Percentiles rank a stretch among this genome's conserved stretches.
These are phyloP conservation scores for Apoderus coryli DNA, from an alignment of 2,888 invertebrate genomes.

Conservation along the genomic window DNA sequence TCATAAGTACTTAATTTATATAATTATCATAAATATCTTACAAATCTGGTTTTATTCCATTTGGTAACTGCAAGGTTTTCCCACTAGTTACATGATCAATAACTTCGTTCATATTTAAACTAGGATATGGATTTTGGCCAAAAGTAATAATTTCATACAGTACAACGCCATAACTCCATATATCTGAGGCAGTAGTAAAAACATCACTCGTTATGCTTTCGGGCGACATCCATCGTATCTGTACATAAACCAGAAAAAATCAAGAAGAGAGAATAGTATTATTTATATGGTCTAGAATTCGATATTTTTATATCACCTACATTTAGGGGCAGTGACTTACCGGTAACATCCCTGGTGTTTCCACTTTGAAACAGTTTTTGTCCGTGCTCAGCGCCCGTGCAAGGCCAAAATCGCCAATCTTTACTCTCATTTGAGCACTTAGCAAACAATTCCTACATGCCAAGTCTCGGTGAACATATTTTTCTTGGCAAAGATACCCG, in stretches of 20 bases:
- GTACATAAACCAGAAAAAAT: conserved; percentile 5
- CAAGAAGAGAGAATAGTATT: no score
- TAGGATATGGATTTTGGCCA: conserved; percentile 83
- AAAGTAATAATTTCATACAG: conserved; percentile 82
- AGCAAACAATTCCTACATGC: conserved; percentile 58
- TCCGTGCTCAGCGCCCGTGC: conserved; percentile 67
- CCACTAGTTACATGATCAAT: conserved; percentile 66
- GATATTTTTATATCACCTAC: no score
- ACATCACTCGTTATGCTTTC: conserved; percentile 71
- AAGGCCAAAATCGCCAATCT: conserved; percentile 93
- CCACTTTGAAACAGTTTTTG: conserved; percentile 80
- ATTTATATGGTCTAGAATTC: no score
- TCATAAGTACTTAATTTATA: no score
- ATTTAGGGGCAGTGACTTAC: no score
- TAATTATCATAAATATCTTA: conserved; percentile 52
- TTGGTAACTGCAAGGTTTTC: conserved; percentile 56
- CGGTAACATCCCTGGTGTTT: conserved; percentile 41
- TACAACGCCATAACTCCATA: conserved; percentile 82
- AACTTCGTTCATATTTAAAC: conserved; percentile 72
- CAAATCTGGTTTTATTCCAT: conserved; percentile 65
- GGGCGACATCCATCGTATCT: conserved; percentile 72
- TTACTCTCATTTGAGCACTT: conserved; percentile 47
- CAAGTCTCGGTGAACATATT: conserved; percentile 83
- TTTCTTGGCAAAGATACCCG: conserved; percentile 67
- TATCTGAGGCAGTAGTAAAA: conserved; percentile 75